A percentile compares a stretch with the other conserved stretches of the same genome.
Conservation (phyloP, 2,797 vertebrate species). For the Macropus fuliginosus region DNA sequence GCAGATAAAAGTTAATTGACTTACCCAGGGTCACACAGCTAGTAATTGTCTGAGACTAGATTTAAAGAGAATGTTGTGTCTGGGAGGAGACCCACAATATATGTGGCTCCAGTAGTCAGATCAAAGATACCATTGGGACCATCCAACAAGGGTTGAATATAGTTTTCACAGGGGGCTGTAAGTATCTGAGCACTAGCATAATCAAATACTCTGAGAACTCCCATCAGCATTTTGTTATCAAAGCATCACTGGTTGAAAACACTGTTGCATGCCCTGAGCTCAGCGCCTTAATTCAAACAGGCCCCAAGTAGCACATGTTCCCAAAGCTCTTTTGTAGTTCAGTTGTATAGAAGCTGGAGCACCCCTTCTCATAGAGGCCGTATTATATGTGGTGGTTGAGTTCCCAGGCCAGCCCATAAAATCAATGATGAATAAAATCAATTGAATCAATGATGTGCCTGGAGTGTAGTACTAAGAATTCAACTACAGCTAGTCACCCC, state of each 20-base stretch:
- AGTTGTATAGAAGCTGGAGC: background rate
- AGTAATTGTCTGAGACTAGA: background rate
- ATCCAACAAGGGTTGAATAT: background rate
- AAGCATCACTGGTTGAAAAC: background rate
- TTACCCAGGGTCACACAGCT: background rate
- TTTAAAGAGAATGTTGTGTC: background rate
- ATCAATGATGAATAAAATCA: background rate
- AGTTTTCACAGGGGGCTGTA: background rate
- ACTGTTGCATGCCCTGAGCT: accelerated
- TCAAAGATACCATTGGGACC: background rate
- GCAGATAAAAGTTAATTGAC: background rate
- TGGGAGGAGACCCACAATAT: background rate
- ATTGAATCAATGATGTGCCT: background rate
- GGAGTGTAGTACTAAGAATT: background rate
- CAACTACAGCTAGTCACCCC: accelerated
- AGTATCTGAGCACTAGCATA: background rate
- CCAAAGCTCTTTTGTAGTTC: accelerated
- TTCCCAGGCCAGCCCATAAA: accelerated
- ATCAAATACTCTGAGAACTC: background rate
- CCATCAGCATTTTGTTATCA: accelerated
- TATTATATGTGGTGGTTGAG: accelerated
- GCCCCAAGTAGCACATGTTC: accelerated
- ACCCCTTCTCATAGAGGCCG: accelerated
- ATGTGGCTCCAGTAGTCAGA: accelerated
- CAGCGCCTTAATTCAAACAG: background rate